Evolutionary conservation across 2,888 invertebrate species (phyloP).

Genomic region (Teinopalpus imperialis): DNA sequence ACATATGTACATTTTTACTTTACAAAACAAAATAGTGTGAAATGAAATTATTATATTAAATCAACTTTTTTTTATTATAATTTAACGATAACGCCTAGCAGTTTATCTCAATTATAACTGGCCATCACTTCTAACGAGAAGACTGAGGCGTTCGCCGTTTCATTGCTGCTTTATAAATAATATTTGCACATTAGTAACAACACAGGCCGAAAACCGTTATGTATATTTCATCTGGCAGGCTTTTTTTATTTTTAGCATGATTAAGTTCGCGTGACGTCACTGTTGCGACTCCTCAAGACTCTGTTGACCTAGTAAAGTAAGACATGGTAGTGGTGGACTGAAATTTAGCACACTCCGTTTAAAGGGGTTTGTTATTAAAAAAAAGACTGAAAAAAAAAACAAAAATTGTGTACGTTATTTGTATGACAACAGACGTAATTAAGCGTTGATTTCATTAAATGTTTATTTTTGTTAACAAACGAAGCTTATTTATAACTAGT

Average conservation of each 20-base stretch:
- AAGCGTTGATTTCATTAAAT: too few relatives aligned
- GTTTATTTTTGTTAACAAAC: too few relatives aligned
- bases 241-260: conserved; percentile 26
- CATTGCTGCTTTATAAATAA: conserved; percentile 52
- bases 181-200: conserved; percentile 55
- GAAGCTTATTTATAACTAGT: too few relatives aligned
- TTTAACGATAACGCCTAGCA: too few relatives aligned
- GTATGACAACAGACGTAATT: neutral
- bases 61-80: too few relatives aligned
- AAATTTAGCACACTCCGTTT: conserved; percentile 11
- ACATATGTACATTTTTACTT: too few relatives aligned
- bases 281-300: conserved; percentile 17
- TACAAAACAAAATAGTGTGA: too few relatives aligned
- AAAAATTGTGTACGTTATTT: too few relatives aligned
- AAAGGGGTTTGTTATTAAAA: neutral
- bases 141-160: conserved; percentile 39
- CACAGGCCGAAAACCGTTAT: neutral
- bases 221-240: neutral
- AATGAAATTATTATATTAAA: too few relatives aligned
- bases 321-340: conserved; percentile 10
- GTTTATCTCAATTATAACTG: neutral
- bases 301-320: conserved; percentile 24
- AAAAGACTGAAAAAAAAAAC: too few relatives aligned
- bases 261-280: conserved; percentile 17
- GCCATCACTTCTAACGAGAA: neutral